Percentiles rank a stretch among this genome's conserved stretches.
phyloP scores from a whole-genome alignment of 1,140 invertebrate genomes.

The Temnothorax nylanderi region DNA sequence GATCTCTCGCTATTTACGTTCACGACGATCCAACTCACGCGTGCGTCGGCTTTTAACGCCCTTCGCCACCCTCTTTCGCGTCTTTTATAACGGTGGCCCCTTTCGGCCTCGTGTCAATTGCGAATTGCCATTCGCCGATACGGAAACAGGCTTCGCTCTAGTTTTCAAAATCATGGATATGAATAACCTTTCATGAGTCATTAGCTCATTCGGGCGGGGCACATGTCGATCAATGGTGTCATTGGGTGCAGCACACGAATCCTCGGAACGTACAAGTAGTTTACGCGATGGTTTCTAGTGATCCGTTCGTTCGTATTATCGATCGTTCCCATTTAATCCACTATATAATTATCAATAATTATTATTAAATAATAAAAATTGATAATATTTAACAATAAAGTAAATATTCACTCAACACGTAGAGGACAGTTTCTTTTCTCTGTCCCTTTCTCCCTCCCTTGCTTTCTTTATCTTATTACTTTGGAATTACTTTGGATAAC shows the following conservation, averaged over 20 bases:
- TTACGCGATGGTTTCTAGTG: constrained; percentile 31
- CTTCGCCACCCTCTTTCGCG: neutral
- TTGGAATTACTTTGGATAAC: neutral
- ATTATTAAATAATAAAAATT: neutral
- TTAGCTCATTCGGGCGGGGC: constrained; percentile 45
- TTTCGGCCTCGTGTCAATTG: neutral
- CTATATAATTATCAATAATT: neutral
- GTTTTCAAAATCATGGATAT: constrained; percentile 52
- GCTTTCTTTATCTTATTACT: neutral
- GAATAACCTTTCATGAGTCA: constrained; percentile 58
- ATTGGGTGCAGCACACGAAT: constrained; percentile 52
- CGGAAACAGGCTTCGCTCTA: constrained; percentile 64
- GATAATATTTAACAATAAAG: neutral
- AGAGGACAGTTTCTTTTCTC: neutral
- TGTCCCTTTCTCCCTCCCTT: neutral
- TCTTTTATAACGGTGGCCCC: constrained; percentile 26
- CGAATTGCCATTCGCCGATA: constrained; percentile 46
- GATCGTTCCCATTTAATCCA: neutral
- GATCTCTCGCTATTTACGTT: constrained; percentile 7
- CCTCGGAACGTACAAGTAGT: constrained; percentile 38
- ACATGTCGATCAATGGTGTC: constrained; percentile 61
- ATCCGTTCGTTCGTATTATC: neutral
- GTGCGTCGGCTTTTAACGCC: neutral
- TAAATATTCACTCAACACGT: neutral
- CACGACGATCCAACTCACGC: neutral